Conservation (phyloP, 2,113 vertebrate genomes). For the Carlito syrichta region DNA sequence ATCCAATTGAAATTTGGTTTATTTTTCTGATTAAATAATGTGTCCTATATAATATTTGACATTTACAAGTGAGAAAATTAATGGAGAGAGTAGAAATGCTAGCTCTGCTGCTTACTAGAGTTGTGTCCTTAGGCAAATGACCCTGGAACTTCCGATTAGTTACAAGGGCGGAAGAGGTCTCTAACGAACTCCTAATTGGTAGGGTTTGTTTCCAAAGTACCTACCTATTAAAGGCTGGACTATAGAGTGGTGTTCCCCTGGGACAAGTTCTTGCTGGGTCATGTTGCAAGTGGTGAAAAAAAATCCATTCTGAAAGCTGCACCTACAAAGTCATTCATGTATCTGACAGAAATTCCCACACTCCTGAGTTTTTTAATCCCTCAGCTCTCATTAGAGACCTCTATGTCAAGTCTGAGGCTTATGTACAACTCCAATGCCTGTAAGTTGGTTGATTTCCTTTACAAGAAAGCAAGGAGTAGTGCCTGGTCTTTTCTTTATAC, state of each 20-base stretch:
- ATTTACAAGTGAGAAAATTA: not conserved
- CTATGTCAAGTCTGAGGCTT: not conserved
- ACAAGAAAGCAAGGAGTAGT: not conserved
- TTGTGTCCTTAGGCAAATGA: not conserved
- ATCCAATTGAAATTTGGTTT: slow-evolving; percentile 5
- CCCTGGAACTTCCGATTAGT: not conserved
- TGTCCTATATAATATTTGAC: not conserved
- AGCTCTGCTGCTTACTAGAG: not conserved
- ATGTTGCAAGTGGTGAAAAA: not conserved
- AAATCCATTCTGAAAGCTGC: not conserved
- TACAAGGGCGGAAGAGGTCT: not conserved
- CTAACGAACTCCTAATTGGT: not conserved
- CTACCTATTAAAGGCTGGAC: not conserved
- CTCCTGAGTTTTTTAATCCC: not conserved
- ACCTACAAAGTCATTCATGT: not conserved
- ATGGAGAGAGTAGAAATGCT: not conserved
- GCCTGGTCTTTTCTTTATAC: not conserved
- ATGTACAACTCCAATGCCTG: not conserved
- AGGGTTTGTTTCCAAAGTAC: not conserved
- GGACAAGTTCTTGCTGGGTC: not conserved
- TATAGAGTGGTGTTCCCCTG: not conserved
- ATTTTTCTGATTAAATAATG: slow-evolving; percentile 17
- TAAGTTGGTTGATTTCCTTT: not conserved
- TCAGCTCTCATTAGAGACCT: not conserved
- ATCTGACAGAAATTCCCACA: not conserved